These are phyloP conservation scores for Recurvirostra avosetta DNA, from an alignment of 2,113 vertebrate genomes.

Conservation along the genomic window DNA sequence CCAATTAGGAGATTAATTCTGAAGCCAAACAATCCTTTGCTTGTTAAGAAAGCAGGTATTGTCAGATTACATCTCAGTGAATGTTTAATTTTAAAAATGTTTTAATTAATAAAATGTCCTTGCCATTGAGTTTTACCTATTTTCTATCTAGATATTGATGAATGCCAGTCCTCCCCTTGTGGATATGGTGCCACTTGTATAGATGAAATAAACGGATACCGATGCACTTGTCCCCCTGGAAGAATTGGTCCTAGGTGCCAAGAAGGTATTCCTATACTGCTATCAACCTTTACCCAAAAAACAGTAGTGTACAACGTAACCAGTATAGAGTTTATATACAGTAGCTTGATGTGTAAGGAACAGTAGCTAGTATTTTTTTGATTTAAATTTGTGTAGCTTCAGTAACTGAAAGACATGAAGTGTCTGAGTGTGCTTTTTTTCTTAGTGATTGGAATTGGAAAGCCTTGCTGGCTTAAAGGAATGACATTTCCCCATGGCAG, in stretches of 20 bases:
- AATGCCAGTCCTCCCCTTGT: conserved; percentile 94
- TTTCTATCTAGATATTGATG: conserved; percentile 85
- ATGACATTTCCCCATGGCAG: conserved; percentile 83
- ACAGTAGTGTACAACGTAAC: neutral
- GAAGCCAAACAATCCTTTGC: neutral
- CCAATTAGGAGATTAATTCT: neutral
- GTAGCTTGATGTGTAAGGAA: neutral
- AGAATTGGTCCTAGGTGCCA: conserved; percentile 84
- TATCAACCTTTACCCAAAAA: neutral
- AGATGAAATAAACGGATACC: conserved; percentile 90
- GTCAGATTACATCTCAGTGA: neutral
- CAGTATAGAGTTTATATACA: neutral
- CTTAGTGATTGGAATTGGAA: conserved; percentile 83
- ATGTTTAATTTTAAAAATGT: neutral
- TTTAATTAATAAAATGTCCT: neutral
- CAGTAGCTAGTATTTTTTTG: neutral
- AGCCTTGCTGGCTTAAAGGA: conserved; percentile 83
- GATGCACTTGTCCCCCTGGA: conserved; percentile 87
- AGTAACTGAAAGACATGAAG: neutral
- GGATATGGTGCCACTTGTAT: conserved; percentile 89
- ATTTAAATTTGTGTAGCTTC: neutral
- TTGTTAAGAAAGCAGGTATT: neutral
- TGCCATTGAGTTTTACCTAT: neutral
- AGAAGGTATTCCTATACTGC: conserved; percentile 76
- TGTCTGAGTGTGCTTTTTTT: neutral